These are phyloP conservation scores for Plestiodon gilberti DNA, from an alignment of 2,113 vertebrate genomes.

Conservation along the genomic window DNA sequence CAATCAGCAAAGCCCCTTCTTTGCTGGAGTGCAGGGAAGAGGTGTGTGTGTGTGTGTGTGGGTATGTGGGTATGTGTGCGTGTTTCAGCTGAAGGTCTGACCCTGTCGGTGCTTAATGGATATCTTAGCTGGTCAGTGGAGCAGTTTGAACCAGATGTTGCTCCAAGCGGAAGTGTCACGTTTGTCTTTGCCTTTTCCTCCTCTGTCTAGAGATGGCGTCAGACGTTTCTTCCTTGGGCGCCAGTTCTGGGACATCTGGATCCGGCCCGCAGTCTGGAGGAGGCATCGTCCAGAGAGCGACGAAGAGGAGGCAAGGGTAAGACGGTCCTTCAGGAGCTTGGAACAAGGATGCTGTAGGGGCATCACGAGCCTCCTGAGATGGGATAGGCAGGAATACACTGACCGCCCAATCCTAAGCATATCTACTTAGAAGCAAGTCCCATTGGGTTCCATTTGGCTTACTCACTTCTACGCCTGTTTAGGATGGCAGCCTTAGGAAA, in stretches of 20 bases:
- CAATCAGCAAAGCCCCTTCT: not conserved
- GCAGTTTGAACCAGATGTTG: rapidly evolving
- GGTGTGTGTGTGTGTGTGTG: no score
- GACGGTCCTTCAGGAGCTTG: constrained; percentile 25
- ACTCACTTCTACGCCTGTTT: no score
- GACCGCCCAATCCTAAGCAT: no score
- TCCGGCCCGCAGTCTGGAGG: constrained; percentile 69
- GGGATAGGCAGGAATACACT: not conserved
- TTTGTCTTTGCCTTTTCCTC: not conserved
- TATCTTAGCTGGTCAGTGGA: not conserved
- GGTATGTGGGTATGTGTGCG: not conserved
- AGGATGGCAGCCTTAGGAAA: no score
- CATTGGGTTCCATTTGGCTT: no score
- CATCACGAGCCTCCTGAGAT: rapidly evolving
- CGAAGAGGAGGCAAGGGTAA: constrained; percentile 88
- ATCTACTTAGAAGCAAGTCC: no score
- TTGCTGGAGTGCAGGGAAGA: not conserved
- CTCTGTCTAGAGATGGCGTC: constrained; percentile 83
- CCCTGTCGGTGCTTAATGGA: not conserved
- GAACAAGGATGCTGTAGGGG: not conserved
- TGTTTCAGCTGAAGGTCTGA: not conserved
- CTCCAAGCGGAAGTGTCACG: rapidly evolving
- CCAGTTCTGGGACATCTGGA: constrained; percentile 78
- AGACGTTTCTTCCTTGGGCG: constrained; percentile 82
- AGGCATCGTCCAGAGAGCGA: constrained; percentile 79